Conservation (phyloP, 2,888 invertebrate genomes). For the Limnephilus rhombicus region DNA sequence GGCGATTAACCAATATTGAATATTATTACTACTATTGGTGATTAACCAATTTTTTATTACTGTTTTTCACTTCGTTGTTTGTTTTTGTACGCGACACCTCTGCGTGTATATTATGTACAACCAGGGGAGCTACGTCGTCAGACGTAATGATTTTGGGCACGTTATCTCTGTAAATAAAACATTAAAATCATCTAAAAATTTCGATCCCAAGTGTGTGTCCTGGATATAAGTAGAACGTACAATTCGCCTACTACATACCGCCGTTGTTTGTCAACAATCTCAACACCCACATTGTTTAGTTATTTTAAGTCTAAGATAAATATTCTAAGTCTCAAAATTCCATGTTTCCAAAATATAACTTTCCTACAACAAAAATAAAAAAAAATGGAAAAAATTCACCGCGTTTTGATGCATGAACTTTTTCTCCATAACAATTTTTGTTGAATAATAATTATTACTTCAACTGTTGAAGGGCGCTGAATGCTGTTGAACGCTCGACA, state of each 20-base stretch:
- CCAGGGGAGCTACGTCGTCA: too few species aligned
- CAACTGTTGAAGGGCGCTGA: background rate
- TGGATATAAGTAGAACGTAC: background rate
- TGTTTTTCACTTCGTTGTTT: too few species aligned
- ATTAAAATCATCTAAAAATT: background rate
- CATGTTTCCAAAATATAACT: background rate
- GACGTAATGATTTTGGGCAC: too few species aligned
- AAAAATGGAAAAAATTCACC: background rate
- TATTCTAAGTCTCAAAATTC: background rate
- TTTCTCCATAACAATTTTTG: background rate
- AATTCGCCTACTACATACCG: background rate
- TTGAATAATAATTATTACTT: background rate
- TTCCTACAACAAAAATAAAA: background rate
- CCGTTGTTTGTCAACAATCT: background rate
- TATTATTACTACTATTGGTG: too few species aligned
- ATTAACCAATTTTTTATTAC: too few species aligned
- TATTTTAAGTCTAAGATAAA: background rate
- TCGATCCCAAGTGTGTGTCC: background rate
- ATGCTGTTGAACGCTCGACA: constrained; percentile 2
- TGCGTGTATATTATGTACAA: background rate
- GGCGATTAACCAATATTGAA: too few species aligned
- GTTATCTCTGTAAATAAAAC: too few species aligned
- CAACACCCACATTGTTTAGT: background rate
- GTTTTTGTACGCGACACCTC: too few species aligned
- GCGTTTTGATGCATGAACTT: background rate